Evolutionary conservation across 1,140 invertebrate genomes (phyloP), one percentile per base, ranked within the genome.

Genomic region (Scaptomyza pallida): DNA sequence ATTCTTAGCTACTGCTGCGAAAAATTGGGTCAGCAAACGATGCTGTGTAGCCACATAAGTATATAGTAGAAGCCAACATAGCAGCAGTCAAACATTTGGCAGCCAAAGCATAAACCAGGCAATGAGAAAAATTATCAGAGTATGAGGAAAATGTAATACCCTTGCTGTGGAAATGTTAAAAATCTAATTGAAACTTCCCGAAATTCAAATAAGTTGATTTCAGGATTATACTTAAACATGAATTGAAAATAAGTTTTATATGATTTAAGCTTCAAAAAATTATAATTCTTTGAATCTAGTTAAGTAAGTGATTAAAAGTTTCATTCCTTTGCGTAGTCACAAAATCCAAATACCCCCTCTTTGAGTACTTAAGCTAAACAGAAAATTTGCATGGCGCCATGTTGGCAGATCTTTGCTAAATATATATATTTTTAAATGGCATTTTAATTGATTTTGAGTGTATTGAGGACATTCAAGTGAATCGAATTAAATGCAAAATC

Each of bases 11-110:
- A 23, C 33, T 15, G 23, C 13, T 2, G n/a, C 4, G 9, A n/a
- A 33, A 57, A 85, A 81, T 85, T 77, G 81, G 81, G 81, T 80
- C 81, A 85, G 67, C 71, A 83, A 78, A 82, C 70, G 79, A 67
- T 70, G 69, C 55, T 70, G 48, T 70, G 48, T 75, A 72, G 74
- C 64, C 72, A 75, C 43, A 55, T 37, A 37, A 37, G 12, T n/a
- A 37, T 37, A 37, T 37, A 37, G 52, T 35, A 60, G 76, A 48
- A 9, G 26, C 26, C 26, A 30, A 30, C 6, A 30, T 51, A 64
- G 44, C 56, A 64, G 44, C 37, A 76, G 67, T 56, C 71, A 83
- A 81, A 80, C 62, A 86, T 77, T 85, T 71, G 60, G 63, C 81
- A 72, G 37, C 60, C 26, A n/a, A 15, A 54, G 16, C 41, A 55